Evolutionary conservation across 2,113 vertebrate species (phyloP).

Genomic region (Dicaeum eximium): DNA sequence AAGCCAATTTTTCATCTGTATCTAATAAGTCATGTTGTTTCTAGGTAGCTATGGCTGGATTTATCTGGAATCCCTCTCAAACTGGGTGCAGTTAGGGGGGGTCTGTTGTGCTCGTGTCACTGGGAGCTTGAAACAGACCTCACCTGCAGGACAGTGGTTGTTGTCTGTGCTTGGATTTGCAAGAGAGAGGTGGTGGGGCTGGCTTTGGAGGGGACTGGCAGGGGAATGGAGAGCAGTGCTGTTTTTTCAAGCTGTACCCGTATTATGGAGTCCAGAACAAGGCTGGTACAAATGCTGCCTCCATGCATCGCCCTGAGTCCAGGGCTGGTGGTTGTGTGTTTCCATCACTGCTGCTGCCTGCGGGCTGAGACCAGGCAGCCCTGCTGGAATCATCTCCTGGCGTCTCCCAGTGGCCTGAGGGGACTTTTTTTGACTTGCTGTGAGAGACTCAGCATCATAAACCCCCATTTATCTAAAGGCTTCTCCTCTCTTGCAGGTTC

Average conservation of each 20-base stretch:
- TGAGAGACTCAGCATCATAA: neutral
- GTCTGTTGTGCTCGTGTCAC: fast-evolving
- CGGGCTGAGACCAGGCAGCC: neutral
- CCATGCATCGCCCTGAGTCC: neutral
- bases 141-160: neutral
- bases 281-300: neutral
- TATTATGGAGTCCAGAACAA: neutral
- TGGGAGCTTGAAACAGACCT: neutral
- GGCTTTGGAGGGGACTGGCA: neutral
- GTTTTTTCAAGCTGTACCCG: neutral
- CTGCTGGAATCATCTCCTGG: neutral
- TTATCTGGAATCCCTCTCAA: neutral
- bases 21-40: neutral
- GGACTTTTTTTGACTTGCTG: fast-evolving
- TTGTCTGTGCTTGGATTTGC: neutral
- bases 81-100: neutral
- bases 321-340: neutral
- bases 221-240: fast-evolving
- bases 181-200: neutral
- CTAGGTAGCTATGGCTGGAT: neutral
- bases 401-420: neutral
- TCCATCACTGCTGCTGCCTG: neutral
- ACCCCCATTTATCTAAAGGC: neutral
- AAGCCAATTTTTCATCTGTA: neutral
- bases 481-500: constrained; percentile 78